Evolutionary conservation across 2,797 vertebrate species (phyloP).

Genomic region (Xenentodon cancila): DNA sequence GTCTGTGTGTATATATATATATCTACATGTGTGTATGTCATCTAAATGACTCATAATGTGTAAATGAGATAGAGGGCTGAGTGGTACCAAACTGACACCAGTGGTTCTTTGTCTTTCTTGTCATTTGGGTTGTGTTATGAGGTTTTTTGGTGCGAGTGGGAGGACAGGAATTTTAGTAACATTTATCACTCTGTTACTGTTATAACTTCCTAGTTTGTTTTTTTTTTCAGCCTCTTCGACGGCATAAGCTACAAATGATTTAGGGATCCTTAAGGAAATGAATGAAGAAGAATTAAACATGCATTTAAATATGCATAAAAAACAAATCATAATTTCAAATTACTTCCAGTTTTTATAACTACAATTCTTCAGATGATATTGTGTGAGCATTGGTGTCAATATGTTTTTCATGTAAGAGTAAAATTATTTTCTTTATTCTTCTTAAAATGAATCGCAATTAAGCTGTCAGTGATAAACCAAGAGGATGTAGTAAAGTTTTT

Average conservation of each 20-base stretch:
- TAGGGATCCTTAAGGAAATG: conserved; percentile 11
- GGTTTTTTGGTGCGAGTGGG: conserved; percentile 74
- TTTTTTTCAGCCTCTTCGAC: conserved; percentile 13
- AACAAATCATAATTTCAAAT: conserved; percentile 24
- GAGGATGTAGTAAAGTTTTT: conserved; percentile 18
- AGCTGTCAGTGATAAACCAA: conserved; percentile 22
- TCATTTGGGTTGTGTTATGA: conserved; percentile 73
- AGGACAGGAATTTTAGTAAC: conserved; percentile 60
- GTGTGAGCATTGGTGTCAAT: conserved; percentile 1
- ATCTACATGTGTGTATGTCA: conserved; percentile 78
- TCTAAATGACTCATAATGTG: conserved; percentile 92
- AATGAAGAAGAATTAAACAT: conserved; percentile 31
- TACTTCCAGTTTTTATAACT: conserved; percentile 3
- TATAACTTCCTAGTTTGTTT: conserved; percentile 27
- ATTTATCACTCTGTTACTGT: conserved; percentile 70
- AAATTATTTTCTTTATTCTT: conserved; percentile 33
- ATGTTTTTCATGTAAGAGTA: conserved; percentile 33
- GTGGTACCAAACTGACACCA: conserved; percentile 88
- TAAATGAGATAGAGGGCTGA: conserved; percentile 86
- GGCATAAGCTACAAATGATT: conserved; percentile 12
- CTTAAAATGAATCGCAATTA: conserved; percentile 39
- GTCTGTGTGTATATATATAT: conserved; percentile 20
- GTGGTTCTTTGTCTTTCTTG: conserved; percentile 76
- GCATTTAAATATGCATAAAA: conserved; percentile 31
- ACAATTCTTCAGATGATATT: too few relatives aligned